Evolutionary conservation across 2,797 vertebrate genomes (phyloP), one percentile per base, ranked within the genome.

Genomic region (Tragopan temminckii): DNA sequence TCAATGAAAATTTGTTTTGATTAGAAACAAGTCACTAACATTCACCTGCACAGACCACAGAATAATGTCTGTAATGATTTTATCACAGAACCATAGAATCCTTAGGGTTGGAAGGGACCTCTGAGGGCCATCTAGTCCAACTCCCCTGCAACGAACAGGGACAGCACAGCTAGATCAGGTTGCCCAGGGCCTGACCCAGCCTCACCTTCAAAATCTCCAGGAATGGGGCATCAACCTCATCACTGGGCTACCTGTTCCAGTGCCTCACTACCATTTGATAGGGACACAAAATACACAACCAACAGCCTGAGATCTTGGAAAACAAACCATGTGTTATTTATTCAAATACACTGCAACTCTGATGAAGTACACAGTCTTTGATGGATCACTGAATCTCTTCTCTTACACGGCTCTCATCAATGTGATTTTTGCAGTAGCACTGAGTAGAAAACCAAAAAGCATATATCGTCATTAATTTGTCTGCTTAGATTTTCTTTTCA

Each of bases 21-120:
- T 94, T 82, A 36, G 68, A 92, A 95, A 74, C 64, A 62, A 85
- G 80, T 36, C 74, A 76, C 36, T 55, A 31, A 42, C 19, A 45
- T 69, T 78, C 62, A 64, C 62, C 61, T 25, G 48, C 50, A 63
- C 11, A 88, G 55, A 77, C n/a, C 20, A 61, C 42, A 92, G 17
- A 80, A 24, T 15, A 71, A 90, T 8, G 13, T 53, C 58, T 76
- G 35, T 53, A 87, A 74, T 35, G 14, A 75, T 89, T 89, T 93
- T 57, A 75, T 24, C 46, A 48, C 13, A 46, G 19, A 45, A 45
- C 21, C 43, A 45, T 45, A 46, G 46, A 48, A 48, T 13, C 46
- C 46, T 48, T 24, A 24, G 46, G 24, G 46, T 24, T 24, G 23
- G 46, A 48, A 48, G 46, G 46, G 46, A 24, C 7, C 7, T 48